These are phyloP conservation scores for Halichondria panicea DNA, from an alignment of 37 sponge, comb jelly and placozoan genomes.

Conservation along the genomic window DNA sequence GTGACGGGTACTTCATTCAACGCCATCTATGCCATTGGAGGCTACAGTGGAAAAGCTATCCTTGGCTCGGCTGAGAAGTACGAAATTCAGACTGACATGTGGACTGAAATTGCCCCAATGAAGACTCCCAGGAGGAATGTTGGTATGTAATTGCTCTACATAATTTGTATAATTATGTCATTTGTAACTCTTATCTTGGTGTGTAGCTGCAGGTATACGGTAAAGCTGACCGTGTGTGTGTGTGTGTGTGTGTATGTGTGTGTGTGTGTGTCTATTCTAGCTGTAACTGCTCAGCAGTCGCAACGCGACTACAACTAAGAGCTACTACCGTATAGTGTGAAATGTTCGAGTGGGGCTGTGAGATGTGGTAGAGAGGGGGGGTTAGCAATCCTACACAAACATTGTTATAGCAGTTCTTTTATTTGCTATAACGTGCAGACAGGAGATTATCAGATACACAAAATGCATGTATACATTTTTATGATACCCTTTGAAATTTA, in stretches of 20 bases:
- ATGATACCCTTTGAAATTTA: too few relatives aligned
- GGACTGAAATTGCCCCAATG: constrained; percentile 86
- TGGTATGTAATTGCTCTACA: constrained; percentile 36
- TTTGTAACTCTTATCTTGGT: neutral
- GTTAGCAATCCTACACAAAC: too few relatives aligned
- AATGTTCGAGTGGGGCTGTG: too few relatives aligned
- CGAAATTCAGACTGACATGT: constrained; percentile 75
- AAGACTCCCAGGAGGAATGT: constrained; percentile 86
- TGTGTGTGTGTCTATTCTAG: neutral
- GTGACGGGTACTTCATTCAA: constrained; percentile 81
- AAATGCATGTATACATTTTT: too few relatives aligned
- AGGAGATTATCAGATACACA: too few relatives aligned
- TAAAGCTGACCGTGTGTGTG: neutral
- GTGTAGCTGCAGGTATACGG: neutral
- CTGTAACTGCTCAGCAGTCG: too few relatives aligned
- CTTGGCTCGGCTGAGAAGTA: constrained; percentile 87
- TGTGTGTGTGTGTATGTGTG: neutral
- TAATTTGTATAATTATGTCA: neutral
- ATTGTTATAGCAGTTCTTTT: too few relatives aligned
- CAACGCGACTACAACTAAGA: too few relatives aligned
- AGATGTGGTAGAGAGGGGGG: too few relatives aligned
- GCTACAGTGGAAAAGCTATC: constrained; percentile 86
- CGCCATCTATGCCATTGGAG: constrained; percentile 82
- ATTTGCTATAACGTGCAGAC: too few relatives aligned
- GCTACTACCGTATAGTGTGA: too few relatives aligned